phyloP scores from a whole-genome alignment of 2,797 vertebrate genomes.

The Brachymystax lenok region DNA sequence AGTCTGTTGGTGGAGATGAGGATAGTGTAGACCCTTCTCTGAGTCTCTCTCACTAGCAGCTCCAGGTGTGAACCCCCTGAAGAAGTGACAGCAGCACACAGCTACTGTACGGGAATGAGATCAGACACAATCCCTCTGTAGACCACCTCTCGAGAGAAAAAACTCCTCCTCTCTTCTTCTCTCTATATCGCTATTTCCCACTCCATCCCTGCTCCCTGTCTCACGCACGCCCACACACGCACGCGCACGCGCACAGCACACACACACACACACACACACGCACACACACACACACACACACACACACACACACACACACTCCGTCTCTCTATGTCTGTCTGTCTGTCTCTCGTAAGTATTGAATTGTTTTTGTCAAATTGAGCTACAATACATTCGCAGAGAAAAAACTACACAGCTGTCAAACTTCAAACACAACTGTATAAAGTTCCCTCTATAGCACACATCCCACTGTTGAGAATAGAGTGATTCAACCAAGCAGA shows the following conservation, averaged over 20 bases:
- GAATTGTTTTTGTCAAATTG: no score
- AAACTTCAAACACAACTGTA: background rate
- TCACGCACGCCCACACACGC: no score
- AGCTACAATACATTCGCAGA: no score
- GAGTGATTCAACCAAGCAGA: no score
- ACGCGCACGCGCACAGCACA: no score
- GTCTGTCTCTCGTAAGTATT: background rate
- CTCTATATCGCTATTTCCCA: background rate
- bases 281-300: no score
- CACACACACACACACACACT: no score
- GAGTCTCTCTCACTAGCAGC: conserved; percentile 42
- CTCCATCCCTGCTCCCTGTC: background rate
- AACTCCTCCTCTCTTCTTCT: no score
- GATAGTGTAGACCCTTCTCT: conserved; percentile 37
- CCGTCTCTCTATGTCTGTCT: background rate
- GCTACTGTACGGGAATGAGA: conserved; percentile 36
- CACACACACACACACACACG: no score
- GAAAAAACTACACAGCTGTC: background rate
- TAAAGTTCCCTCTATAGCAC: no score
- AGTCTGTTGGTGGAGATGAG: conserved; percentile 1
- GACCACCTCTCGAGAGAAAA: background rate
- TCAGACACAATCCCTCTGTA: conserved; percentile 35
- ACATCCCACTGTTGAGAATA: no score
- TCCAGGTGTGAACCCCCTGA: conserved; percentile 47
- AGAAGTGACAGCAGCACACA: conserved; percentile 42